These are phyloP conservation scores for Megaleporinus macrocephalus DNA, from an alignment of 2,113 vertebrate species.

Conservation along the genomic window DNA sequence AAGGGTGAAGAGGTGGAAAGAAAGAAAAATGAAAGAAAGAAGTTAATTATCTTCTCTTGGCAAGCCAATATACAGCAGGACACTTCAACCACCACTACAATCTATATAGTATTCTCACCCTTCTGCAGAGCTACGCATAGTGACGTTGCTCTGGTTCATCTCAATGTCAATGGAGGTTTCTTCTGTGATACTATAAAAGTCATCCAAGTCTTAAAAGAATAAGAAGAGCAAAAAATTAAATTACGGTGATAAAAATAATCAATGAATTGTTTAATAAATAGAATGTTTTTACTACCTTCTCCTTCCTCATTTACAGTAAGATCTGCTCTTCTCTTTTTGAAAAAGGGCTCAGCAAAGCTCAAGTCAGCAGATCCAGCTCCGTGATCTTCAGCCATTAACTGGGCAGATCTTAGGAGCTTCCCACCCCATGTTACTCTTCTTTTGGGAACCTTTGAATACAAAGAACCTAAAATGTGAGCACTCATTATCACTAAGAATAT, in stretches of 20 bases:
- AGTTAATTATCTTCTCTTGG: no score
- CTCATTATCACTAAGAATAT: not conserved
- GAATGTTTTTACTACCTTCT: slow-evolving; percentile 77
- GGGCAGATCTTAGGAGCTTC: slow-evolving; percentile 69
- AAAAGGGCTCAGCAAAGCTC: slow-evolving; percentile 62
- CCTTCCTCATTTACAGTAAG: slow-evolving; percentile 65
- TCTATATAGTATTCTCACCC: slow-evolving; percentile 55
- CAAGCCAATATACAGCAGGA: no score
- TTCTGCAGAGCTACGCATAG: slow-evolving; percentile 61
- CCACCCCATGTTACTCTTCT: slow-evolving; percentile 94
- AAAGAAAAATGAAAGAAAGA: not conserved
- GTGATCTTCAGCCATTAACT: not conserved
- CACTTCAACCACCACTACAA: no score
- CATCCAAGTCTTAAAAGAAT: slow-evolving; percentile 65
- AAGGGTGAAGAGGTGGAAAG: not conserved
- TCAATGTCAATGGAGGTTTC: slow-evolving; percentile 66
- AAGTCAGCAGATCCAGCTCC: slow-evolving; percentile 20
- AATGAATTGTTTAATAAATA: not conserved
- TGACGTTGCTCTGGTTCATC: slow-evolving; percentile 60
- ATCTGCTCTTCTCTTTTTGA: slow-evolving; percentile 61
- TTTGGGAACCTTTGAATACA: slow-evolving; percentile 78
- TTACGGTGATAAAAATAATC: no score
- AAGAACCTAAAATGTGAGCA: not conserved
- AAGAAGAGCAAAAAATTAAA: not conserved
- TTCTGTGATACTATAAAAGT: slow-evolving; percentile 59